A percentile compares a stretch with the other conserved stretches of the same genome.
phyloP scores from a whole-genome alignment of 2,113 vertebrate genomes.

The Corythaixoides concolor region DNA sequence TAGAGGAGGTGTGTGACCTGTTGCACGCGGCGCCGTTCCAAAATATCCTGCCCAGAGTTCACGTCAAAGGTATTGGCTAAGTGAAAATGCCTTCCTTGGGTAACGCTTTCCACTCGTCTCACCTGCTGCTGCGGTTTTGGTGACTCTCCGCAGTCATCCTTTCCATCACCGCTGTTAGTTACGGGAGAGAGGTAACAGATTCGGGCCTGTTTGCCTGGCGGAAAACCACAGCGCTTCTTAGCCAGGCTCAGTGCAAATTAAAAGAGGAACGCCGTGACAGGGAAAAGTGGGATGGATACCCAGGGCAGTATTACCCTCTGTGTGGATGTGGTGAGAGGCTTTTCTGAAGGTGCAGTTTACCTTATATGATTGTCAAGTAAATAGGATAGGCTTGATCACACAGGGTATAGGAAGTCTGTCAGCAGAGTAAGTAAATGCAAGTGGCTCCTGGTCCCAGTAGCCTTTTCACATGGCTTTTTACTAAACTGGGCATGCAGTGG shows the following conservation, averaged over 20 bases:
- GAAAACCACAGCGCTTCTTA: not conserved
- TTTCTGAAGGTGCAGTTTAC: not conserved
- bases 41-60: conserved; percentile 87
- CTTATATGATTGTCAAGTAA: not conserved
- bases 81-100: not conserved
- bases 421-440: not conserved
- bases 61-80: conserved; percentile 82
- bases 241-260: not conserved
- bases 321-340: not conserved
- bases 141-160: not conserved
- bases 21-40: conserved; percentile 87
- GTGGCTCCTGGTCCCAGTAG: not conserved
- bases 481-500: not conserved
- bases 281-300: not conserved
- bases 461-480: not conserved
- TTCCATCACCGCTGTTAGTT: not conserved
- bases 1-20: conserved; percentile 89
- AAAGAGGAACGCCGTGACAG: not conserved
- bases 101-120: not conserved
- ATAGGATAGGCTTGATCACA: not conserved
- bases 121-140: not conserved
- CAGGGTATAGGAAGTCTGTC: not conserved
- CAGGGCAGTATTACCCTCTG: not conserved
- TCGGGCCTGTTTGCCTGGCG: not conserved
- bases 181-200: not conserved